Conservation (phyloP, 2,113 vertebrate species). For the Apaloderma vittatum region DNA sequence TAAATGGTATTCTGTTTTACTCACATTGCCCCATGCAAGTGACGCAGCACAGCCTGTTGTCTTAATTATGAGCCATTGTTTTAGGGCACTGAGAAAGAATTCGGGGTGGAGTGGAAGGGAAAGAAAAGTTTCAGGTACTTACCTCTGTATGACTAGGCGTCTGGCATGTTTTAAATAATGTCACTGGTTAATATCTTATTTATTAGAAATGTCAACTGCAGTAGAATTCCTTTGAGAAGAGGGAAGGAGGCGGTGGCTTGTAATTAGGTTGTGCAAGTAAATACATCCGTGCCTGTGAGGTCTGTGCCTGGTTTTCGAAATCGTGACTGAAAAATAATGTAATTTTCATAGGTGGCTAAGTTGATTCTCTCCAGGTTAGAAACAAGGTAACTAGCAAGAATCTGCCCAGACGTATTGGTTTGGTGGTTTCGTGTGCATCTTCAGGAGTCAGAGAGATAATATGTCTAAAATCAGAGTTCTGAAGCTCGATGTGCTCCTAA, state of each 20-base stretch:
- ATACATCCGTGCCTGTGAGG: background rate
- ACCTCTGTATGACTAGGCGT: background rate
- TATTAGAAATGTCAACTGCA: background rate
- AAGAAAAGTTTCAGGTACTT: background rate
- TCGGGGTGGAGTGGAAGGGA: background rate
- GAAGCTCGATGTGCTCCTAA: background rate
- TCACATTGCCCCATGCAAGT: background rate
- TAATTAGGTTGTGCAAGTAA: background rate
- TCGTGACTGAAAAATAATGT: background rate
- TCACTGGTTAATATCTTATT: background rate
- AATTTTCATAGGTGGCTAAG: background rate
- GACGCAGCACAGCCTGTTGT: background rate
- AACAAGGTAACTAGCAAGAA: background rate
- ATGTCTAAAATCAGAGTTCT: background rate
- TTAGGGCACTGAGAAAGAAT: background rate
- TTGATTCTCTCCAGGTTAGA: background rate
- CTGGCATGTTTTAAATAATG: background rate
- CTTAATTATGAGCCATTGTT: background rate
- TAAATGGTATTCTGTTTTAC: background rate
- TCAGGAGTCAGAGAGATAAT: background rate
- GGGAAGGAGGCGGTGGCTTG: background rate
- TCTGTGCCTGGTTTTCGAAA: background rate
- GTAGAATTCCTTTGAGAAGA: background rate
- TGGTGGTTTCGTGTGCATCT: background rate
- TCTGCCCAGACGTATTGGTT: background rate